Base-by-base conservation (phyloP, 1,140 invertebrate genomes). In the Formica selysi region DNA sequence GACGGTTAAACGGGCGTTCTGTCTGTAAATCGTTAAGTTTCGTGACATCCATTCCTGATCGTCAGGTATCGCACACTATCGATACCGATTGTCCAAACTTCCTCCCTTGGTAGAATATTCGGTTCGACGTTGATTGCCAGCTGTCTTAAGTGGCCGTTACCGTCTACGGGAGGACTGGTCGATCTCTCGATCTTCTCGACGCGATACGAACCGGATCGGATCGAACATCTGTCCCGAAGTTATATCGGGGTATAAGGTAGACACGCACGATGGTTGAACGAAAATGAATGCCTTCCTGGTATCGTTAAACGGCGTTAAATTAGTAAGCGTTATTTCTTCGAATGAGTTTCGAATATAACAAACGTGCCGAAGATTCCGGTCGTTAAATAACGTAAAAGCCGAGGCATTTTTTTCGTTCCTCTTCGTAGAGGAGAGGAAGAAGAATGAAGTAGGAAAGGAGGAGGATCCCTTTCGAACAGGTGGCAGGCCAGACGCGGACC, bases 291-390 rank as follows among this genome's bases (percentile, higher is more conserved):
- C 44, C 62, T 36, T 57, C 3, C 36, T 32, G 73, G 73, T 54
- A 41, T 89, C 74, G 85, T 89, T 90, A 85, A 90, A 83, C 79
- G 68, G 3, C 88, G 85, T 90, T 87, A 87, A 87, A 89, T 89
- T 29, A 44, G 71, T 76, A 57, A 70, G 70, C 87, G 54, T 80
- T 70, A 19, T 61, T 41, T 83, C 65, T 62, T 51, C 26, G 19
- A 10, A 0, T 13, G 11, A 62, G 68, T 19, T 22, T 5, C 16
- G 44, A 26, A n/a, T 38, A 44, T 86, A 89, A 89, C 62, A 76
- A 89, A 48, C 29, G 10, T 19, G 3, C 71, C 41, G 51, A 51
- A n/a, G 73, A 26, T 13, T 44, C 59, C 76, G 76, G 29, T 48
- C 61, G 67, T 87, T 57, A 51, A 81, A 44, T 51, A 71, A 89